A percentile compares a stretch with the other conserved stretches of the same genome.
Evolutionary conservation across 2,113 vertebrate species (phyloP).

Genomic region (Castor canadensis): DNA sequence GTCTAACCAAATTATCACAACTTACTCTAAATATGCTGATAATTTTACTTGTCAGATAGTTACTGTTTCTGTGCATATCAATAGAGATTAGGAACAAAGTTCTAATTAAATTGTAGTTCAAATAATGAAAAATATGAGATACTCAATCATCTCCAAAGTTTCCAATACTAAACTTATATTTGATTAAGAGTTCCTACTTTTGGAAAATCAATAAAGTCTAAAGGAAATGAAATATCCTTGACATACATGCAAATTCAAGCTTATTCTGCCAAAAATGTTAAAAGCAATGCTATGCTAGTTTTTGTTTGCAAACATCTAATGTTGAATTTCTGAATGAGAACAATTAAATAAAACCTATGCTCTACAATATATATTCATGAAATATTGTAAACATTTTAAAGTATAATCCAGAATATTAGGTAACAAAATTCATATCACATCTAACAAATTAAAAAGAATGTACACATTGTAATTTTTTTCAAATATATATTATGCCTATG

Average conservation of each 20-base stretch:
- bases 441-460: not conserved
- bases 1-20: not conserved
- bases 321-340: not conserved
- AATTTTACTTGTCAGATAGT: not conserved
- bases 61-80: not conserved
- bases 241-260: not conserved
- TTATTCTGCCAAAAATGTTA: not conserved
- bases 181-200: not conserved
- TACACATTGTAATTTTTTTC: not conserved
- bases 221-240: not conserved
- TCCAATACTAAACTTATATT: not conserved
- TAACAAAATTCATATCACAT: not conserved
- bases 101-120: not conserved
- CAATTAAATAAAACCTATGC: not conserved
- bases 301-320: constrained; percentile 28
- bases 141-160: not conserved
- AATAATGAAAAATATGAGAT: not conserved
- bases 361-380: not conserved
- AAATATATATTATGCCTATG: not conserved
- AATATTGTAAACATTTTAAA: not conserved
- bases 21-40: not conserved
- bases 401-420: constrained; percentile 18
- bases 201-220: not conserved
- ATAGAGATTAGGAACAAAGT: not conserved
- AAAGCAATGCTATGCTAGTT: not conserved